phyloP scores from a whole-genome alignment of 2,888 invertebrate genomes.

The Rhamphomyia laevipes region DNA sequence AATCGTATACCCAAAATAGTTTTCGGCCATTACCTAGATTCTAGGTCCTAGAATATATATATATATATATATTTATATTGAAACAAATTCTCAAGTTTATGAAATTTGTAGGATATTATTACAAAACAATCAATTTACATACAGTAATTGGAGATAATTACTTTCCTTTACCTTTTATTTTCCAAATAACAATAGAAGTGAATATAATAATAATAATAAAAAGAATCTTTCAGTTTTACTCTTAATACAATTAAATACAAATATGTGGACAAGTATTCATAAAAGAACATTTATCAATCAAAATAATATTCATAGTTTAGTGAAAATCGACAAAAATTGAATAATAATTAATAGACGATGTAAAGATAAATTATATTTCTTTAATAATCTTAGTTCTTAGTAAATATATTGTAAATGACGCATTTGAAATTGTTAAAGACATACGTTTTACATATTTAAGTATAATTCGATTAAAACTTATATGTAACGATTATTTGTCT shows the following conservation, averaged over 20 bases:
- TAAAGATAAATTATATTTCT: slow-evolving; percentile 69
- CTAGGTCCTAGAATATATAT: slow-evolving; percentile 75
- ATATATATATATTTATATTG: slow-evolving; percentile 78
- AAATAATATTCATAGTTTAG: slow-evolving; percentile 71
- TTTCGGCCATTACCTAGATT: slow-evolving; percentile 71
- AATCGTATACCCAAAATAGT: slow-evolving; percentile 60
- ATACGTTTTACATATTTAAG: slow-evolving; percentile 72
- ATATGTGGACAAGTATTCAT: slow-evolving; percentile 62
- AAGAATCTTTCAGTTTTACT: slow-evolving; percentile 49
- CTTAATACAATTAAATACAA: slow-evolving; percentile 70
- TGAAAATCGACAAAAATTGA: slow-evolving; percentile 64
- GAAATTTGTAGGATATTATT: slow-evolving; percentile 75
- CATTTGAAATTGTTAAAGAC: slow-evolving; percentile 64
- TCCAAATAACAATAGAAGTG: slow-evolving; percentile 42
- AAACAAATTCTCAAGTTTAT: slow-evolving; percentile 64
- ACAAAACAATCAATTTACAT: slow-evolving; percentile 68
- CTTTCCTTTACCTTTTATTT: too few species aligned
- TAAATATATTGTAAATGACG: slow-evolving; percentile 64
- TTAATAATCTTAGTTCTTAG: slow-evolving; percentile 78
- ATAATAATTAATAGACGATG: slow-evolving; percentile 64
- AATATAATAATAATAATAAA: slow-evolving; percentile 1
- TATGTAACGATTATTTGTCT: slow-evolving; percentile 63
- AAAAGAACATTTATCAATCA: slow-evolving; percentile 70
- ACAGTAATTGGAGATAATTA: slow-evolving; percentile 69
- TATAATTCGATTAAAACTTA: slow-evolving; percentile 57